phyloP scores from a whole-genome alignment of 2,888 invertebrate genomes.

The Microplitis deprimator region DNA sequence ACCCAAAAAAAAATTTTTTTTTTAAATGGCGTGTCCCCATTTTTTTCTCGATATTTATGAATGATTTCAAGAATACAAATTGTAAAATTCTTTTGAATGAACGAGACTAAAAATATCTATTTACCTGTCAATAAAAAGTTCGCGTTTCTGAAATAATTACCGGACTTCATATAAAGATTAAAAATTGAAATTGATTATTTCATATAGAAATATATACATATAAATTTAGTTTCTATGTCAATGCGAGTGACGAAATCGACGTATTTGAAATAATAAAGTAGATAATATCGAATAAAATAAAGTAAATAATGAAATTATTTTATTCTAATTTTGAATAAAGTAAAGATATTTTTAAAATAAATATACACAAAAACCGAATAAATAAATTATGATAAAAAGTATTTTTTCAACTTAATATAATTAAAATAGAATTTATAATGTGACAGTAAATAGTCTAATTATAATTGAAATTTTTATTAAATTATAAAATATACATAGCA shows the following conservation, averaged over 20 bases:
- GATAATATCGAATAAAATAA: not conserved
- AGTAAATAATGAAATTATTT: not conserved
- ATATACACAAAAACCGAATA: not conserved
- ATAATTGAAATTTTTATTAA: conserved; percentile 1
- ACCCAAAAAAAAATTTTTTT: too few relatives aligned
- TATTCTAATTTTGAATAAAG: not conserved
- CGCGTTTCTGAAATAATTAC: too few relatives aligned
- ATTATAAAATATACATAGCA: not conserved
- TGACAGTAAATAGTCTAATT: not conserved
- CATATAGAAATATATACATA: not conserved
- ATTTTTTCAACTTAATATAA: not conserved
- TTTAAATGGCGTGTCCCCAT: too few relatives aligned
- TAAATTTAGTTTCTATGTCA: not conserved
- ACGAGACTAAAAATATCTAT: too few relatives aligned
- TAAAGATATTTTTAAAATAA: not conserved
- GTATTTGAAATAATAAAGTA: not conserved
- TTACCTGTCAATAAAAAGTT: too few relatives aligned
- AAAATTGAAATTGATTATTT: too few relatives aligned
- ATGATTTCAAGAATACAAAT: too few relatives aligned
- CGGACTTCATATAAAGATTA: too few relatives aligned
- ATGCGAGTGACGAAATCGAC: not conserved
- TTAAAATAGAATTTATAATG: not conserved
- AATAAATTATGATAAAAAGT: not conserved
- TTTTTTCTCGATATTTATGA: too few relatives aligned
- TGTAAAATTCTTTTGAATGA: too few relatives aligned